phyloP scores from a whole-genome alignment of 2,888 invertebrate genomes.

The Cryptocephalus moraei region DNA sequence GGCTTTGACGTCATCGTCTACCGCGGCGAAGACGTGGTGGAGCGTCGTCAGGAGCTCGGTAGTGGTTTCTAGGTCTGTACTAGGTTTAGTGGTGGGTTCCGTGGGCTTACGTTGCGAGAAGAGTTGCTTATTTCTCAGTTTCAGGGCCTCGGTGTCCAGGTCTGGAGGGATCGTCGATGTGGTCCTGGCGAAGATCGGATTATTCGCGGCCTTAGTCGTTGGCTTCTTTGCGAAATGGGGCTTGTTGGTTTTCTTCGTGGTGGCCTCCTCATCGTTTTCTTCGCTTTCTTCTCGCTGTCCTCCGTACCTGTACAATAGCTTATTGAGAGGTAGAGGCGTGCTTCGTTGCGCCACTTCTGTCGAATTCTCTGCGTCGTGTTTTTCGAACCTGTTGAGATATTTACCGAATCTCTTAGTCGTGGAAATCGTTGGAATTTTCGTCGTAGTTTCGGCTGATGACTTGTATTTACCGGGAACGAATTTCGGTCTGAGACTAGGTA shows the following conservation, averaged over 20 bases:
- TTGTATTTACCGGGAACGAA: not conserved
- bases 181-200: constrained; percentile 6
- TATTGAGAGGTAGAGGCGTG: no score
- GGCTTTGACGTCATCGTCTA: constrained; percentile 24
- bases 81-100: constrained; percentile 9
- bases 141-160: constrained; percentile 41
- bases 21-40: constrained; percentile 42
- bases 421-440: not conserved
- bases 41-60: constrained; percentile 33
- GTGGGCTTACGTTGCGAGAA: constrained; percentile 37
- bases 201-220: not conserved
- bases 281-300: not conserved
- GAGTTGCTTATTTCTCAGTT: constrained; percentile 44
- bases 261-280: not conserved
- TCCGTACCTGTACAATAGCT: no score
- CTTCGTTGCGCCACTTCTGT: no score
- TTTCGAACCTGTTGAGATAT: constrained; percentile 4
- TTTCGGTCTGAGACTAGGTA: not conserved
- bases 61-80: constrained; percentile 6
- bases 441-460: no score
- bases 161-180: constrained; percentile 16
- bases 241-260: not conserved
- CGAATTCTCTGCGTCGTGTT: not conserved
- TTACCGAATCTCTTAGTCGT: not conserved
- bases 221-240: constrained; percentile 2